Evolutionary conservation across 2,113 vertebrate species (phyloP), one percentile per base, ranked within the genome.

Genomic region (Aspiorhynchus laticeps): DNA sequence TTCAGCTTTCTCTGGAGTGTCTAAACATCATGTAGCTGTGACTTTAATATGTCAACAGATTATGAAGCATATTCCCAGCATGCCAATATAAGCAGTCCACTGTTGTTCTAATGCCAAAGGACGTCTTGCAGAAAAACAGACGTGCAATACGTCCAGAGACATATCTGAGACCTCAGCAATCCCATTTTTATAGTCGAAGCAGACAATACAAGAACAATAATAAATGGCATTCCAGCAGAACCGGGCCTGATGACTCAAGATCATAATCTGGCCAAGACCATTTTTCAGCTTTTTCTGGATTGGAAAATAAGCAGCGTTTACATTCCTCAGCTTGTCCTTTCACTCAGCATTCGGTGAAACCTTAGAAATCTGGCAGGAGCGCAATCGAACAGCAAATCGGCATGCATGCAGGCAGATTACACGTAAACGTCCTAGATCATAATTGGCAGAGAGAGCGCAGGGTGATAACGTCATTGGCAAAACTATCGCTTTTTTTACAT

Each of bases 11-110:
- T 93, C 91, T 89, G 91, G 90, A 90, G 80, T 93, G 93, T 93
- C 85, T 91, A 93, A 93, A 95, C 92, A 92, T 85, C 86, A 84
- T 90, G 88, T 92, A 91, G 89, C 88, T 69, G 90, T 86, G 92
- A 93, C 93, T 94, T 94, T 92, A 92, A 95, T 92, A 92, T 91
- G 93, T 94, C 93, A 94, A 83, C 91, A 89, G 84, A 91, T 89
- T 91, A 91, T 94, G 93, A 94, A 94, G 91, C 91, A 91, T 91
- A 88, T 90, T 88, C 85, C 59, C 84, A 76, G 31, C 38, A 36
- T 51, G 93, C 94, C 94, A 96, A 94, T 79, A 93, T 92, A 93
- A 96, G 95, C 93, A 94, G 69, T 33, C 83, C 61, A 26, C 84
- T 90, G 91, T 93, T 93, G 91, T 92, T 93, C 91, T 93, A 94